Evolutionary conservation across 2,113 vertebrate genomes (phyloP).

Genomic region (Tragelaphus imberbis): DNA sequence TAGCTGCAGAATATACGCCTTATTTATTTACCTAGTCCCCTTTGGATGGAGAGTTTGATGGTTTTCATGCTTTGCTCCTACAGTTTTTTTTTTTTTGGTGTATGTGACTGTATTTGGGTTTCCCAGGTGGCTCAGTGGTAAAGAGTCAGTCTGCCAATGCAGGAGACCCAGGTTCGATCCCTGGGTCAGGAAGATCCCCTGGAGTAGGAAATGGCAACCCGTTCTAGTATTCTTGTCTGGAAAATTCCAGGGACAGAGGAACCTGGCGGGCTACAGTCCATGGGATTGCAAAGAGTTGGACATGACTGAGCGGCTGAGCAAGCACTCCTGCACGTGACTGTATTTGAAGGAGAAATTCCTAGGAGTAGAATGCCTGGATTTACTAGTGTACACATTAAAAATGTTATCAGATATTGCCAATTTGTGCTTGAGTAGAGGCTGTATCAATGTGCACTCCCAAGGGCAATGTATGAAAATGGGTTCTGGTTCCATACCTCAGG

Average conservation of each 20-base stretch:
- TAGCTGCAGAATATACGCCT: not conserved
- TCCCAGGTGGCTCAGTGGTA: not conserved
- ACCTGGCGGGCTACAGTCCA: not conserved
- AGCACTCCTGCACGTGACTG: not conserved
- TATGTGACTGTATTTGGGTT: not conserved
- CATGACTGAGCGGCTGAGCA: not conserved
- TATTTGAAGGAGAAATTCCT: not conserved
- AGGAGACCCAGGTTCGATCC: not conserved
- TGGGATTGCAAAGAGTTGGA: not conserved
- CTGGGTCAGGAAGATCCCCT: not conserved
- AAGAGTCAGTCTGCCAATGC: not conserved
- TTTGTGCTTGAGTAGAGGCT: not conserved
- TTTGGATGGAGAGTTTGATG: not conserved
- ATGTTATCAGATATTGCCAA: not conserved
- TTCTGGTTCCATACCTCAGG: accelerated
- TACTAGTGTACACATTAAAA: not conserved
- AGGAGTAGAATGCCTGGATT: not conserved
- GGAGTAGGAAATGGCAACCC: not conserved
- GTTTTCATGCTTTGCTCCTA: not conserved
- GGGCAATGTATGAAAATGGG: not conserved
- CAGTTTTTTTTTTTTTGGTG: not conserved
- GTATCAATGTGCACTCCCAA: not conserved
- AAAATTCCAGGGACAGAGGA: not conserved
- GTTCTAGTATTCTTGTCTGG: not conserved
- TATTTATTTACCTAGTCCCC: not conserved